Evolutionary conservation across 2,113 vertebrate genomes (phyloP).

Genomic region (Ctenomys sociabilis): DNA sequence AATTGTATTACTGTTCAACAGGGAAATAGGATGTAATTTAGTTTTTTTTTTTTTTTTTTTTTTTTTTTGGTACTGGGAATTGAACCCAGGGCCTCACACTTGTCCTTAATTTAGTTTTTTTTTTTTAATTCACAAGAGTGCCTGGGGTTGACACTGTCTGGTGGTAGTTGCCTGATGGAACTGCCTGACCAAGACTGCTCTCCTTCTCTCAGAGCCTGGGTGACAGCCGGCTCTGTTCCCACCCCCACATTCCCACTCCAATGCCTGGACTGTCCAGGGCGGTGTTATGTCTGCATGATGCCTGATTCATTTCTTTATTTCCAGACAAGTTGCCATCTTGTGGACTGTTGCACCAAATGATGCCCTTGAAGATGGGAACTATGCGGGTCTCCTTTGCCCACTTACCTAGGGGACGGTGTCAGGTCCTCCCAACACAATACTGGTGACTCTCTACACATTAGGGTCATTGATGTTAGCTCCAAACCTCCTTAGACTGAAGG

Average conservation of each 20-base stretch:
- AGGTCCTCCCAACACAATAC: background rate
- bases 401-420: background rate
- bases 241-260: background rate
- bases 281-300: background rate
- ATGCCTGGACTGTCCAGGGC: background rate
- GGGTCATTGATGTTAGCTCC: background rate
- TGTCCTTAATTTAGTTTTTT: too few species aligned
- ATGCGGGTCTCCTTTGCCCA: background rate
- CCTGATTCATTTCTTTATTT: slow-evolving; percentile 11
- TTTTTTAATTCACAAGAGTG: background rate
- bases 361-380: background rate
- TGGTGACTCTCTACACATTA: background rate
- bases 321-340: background rate
- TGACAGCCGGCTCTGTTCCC: slow-evolving; percentile 8
- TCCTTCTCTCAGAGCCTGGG: background rate
- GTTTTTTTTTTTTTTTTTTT: background rate
- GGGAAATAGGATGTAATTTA: slow-evolving; percentile 40
- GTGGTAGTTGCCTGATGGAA: background rate
- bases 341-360: rapidly evolving
- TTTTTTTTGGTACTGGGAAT: too few species aligned
- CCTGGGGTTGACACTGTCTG: background rate
- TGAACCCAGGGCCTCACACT: too few species aligned
- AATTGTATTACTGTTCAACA: background rate
- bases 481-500: background rate
- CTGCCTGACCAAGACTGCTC: background rate